These are phyloP conservation scores for Alaudala cheleensis DNA, from an alignment of 2,113 vertebrate genomes.

Conservation along the genomic window DNA sequence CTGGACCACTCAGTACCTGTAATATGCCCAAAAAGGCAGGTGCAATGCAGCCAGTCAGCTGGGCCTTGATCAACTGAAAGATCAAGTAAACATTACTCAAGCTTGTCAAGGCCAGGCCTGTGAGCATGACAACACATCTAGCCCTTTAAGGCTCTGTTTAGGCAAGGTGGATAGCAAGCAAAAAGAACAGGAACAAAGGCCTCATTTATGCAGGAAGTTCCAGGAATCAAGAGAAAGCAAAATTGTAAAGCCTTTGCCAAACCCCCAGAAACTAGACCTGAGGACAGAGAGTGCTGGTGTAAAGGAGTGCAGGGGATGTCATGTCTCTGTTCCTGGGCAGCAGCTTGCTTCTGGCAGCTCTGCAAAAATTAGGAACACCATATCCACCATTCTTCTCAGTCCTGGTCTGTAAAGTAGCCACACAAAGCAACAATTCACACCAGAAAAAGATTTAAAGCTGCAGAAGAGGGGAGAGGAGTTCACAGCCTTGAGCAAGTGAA, in stretches of 20 bases:
- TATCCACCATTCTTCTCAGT: not conserved
- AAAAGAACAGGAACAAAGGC: not conserved
- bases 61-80: not conserved
- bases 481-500: not conserved
- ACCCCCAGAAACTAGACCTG: not conserved
- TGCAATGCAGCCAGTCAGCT: not conserved
- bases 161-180: not conserved
- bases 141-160: not conserved
- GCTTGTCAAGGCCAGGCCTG: not conserved
- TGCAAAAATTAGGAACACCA: not conserved
- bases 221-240: not conserved
- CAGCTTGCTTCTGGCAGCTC: not conserved
- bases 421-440: not conserved
- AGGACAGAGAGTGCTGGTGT: not conserved
- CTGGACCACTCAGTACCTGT: not conserved
- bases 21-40: not conserved
- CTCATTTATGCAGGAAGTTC: not conserved
- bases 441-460: not conserved
- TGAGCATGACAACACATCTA: not conserved
- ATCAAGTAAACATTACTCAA: not conserved
- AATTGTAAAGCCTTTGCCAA: not conserved
- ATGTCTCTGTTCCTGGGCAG: not conserved
- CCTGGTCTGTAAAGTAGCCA: not conserved
- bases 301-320: not conserved
- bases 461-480: not conserved